phyloP scores from a whole-genome alignment of 2,113 vertebrate genomes.

The Columbina picui region DNA sequence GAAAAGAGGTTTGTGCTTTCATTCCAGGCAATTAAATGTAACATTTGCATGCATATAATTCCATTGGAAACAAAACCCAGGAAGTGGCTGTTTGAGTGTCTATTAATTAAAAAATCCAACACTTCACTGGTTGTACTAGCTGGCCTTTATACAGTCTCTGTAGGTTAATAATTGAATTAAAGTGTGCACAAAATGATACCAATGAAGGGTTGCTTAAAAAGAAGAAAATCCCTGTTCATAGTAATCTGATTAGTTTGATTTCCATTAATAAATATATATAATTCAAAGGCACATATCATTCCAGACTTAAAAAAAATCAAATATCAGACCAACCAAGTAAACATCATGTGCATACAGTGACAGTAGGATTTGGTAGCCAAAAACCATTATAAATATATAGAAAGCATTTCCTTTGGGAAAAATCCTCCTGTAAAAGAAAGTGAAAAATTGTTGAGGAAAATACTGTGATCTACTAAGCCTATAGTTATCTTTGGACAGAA shows the following conservation, averaged over 20 bases:
- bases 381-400: neutral
- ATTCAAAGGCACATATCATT: neutral
- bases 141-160: neutral
- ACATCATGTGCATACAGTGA: neutral
- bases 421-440: neutral
- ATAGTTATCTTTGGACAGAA: neutral
- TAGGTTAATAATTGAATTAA: slow-evolving; percentile 47
- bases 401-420: neutral
- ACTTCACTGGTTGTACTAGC: neutral
- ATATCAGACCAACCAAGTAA: neutral
- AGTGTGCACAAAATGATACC: neutral
- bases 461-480: neutral
- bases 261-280: neutral
- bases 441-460: neutral
- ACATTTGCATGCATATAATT: slow-evolving; percentile 38
- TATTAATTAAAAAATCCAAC: slow-evolving; percentile 37
- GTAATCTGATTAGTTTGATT: neutral
- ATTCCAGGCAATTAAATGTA: slow-evolving; percentile 45
- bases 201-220: neutral
- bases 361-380: neutral
- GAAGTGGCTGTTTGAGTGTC: slow-evolving; percentile 1
- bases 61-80: slow-evolving; percentile 29
- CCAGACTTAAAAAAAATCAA: neutral
- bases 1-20: neutral
- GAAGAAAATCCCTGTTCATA: neutral